Percentiles rank a stretch among this genome's conserved stretches.
These are phyloP conservation scores for Polydrusus tereticollis DNA, from an alignment of 2,888 invertebrate species.

Conservation along the genomic window DNA sequence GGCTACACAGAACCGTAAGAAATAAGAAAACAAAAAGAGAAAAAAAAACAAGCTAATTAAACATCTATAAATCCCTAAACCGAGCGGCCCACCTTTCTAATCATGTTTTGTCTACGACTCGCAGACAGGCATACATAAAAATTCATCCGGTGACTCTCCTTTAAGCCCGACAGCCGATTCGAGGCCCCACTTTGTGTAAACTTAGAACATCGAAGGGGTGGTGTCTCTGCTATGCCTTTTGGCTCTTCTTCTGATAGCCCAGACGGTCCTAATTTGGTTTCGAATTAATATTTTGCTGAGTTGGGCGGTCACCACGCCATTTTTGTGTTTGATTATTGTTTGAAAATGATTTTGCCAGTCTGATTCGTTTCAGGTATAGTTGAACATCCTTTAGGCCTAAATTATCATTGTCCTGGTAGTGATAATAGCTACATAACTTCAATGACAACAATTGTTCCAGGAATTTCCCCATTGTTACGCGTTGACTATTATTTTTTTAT, in stretches of 20 bases:
- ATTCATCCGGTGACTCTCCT: constrained; percentile 28
- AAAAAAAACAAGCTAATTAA: no score
- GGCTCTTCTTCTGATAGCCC: constrained; percentile 4
- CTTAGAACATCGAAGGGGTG: constrained; percentile 40
- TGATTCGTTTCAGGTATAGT: no score
- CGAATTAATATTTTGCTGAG: constrained; percentile 10
- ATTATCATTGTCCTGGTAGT: no score
- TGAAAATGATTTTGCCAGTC: neutral
- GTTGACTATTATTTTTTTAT: no score
- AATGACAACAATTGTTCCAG: no score
- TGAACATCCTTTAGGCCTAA: no score
- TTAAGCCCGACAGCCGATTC: constrained; percentile 28
- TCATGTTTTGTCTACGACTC: constrained; percentile 37
- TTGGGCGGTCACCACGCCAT: constrained; percentile 22
- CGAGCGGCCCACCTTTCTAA: constrained; percentile 30
- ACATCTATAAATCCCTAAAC: neutral
- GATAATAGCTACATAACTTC: no score
- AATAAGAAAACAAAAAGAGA: no score
- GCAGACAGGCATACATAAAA: constrained; percentile 36
- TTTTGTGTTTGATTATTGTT: constrained; percentile 27
- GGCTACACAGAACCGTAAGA: no score
- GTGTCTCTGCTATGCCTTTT: constrained; percentile 7
- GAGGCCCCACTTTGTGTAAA: constrained; percentile 10
- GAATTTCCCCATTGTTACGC: no score
- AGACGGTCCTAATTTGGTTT: neutral